phyloP scores from a whole-genome alignment of 2,797 vertebrate species.

The Orestias chungarensis region DNA sequence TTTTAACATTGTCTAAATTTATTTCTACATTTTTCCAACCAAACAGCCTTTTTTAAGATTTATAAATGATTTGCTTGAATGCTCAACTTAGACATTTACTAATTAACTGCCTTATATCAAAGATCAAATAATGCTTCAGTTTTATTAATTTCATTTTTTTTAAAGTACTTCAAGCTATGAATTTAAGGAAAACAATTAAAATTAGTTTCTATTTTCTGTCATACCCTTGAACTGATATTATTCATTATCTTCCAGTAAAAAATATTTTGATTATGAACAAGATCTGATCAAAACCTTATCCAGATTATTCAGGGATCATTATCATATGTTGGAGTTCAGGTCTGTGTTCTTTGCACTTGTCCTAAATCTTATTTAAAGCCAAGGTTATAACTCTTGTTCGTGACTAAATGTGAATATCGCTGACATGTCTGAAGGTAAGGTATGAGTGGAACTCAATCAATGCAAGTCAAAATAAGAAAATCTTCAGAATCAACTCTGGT shows the following conservation, averaged over 20 bases:
- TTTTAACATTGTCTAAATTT: background rate
- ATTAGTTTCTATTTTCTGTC: background rate
- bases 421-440: too few species aligned
- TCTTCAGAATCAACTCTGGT: background rate
- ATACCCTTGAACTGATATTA: background rate
- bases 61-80: background rate
- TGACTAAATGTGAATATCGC: too few species aligned
- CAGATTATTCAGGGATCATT: background rate
- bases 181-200: background rate
- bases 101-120: background rate
- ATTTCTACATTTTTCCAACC: background rate
- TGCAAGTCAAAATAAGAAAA: too few species aligned
- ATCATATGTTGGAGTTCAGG: too few species aligned
- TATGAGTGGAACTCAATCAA: too few species aligned
- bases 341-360: background rate
- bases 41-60: background rate
- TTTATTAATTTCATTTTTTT: background rate
- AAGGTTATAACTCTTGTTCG: too few species aligned
- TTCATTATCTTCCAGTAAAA: background rate
- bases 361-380: too few species aligned
- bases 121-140: too few species aligned
- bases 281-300: background rate
- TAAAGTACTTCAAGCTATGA: background rate
- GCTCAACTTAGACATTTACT: too few species aligned
- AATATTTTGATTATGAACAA: background rate